phyloP scores from a whole-genome alignment of 1,140 invertebrate genomes.

The Magallana gigas region DNA sequence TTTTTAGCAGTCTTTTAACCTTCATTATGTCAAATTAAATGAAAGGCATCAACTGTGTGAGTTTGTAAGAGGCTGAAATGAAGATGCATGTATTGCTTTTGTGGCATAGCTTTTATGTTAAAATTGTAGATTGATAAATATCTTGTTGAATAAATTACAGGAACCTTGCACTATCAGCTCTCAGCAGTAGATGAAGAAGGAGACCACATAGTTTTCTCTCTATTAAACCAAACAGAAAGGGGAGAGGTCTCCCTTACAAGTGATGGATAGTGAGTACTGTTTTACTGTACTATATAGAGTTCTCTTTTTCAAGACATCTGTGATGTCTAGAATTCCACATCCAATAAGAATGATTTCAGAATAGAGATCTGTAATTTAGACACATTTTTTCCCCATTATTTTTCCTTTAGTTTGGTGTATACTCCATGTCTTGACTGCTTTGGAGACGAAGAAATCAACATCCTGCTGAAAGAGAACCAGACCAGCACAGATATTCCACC shows the following conservation, averaged over 20 bases:
- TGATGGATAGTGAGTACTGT: constrained; percentile 35
- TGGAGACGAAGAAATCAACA: constrained; percentile 30
- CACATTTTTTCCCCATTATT: not conserved
- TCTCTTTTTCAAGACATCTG: too few species aligned
- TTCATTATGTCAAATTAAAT: too few species aligned
- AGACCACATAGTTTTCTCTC: constrained; percentile 39
- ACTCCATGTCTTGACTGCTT: constrained; percentile 46
- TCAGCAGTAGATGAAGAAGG: constrained; percentile 48
- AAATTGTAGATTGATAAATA: too few species aligned
- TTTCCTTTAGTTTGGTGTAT: constrained; percentile 35
- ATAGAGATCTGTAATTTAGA: too few species aligned
- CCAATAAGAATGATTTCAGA: too few species aligned
- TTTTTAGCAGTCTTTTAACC: too few species aligned
- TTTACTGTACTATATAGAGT: too few species aligned
- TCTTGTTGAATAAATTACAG: constrained; percentile 12
- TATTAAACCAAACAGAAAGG: not conserved
- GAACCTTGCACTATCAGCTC: constrained; percentile 47
- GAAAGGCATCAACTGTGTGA: too few species aligned
- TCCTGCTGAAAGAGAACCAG: constrained; percentile 23
- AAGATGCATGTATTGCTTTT: too few species aligned
- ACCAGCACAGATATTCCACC: constrained; percentile 36
- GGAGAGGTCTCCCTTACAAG: not conserved
- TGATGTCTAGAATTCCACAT: too few species aligned
- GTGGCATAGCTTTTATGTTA: too few species aligned
- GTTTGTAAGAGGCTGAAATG: too few species aligned